These are phyloP conservation scores for Diprion similis DNA, from an alignment of 1,140 invertebrate genomes.

Conservation along the genomic window DNA sequence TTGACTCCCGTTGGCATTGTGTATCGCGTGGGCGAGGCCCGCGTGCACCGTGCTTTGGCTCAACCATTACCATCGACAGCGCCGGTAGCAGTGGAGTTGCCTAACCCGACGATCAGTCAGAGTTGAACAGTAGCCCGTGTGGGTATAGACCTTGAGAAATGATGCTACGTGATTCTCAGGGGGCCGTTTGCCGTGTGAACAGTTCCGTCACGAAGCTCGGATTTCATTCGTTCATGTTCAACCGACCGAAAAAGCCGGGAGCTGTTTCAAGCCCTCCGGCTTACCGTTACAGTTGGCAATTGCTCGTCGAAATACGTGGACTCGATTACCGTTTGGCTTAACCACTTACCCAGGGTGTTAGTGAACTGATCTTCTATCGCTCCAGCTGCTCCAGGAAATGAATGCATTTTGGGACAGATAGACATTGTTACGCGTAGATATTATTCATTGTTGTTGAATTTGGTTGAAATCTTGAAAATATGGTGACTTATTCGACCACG, in stretches of 20 bases:
- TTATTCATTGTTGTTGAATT: neutral
- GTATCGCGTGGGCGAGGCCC: conserved; percentile 3
- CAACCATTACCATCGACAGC: neutral
- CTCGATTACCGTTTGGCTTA: neutral
- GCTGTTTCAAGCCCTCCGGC: no score
- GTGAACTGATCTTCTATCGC: conserved; percentile 53
- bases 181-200: neutral
- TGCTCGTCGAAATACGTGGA: no score
- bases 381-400: conserved; percentile 49
- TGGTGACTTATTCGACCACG: no score
- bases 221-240: neutral
- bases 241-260: neutral
- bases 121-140: neutral
- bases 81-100: neutral
- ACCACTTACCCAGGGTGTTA: conserved; percentile 56
- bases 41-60: neutral
- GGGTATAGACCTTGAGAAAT: neutral
- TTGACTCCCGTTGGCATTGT: neutral
- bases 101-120: neutral
- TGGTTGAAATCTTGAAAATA: no score
- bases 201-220: neutral
- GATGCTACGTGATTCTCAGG: neutral
- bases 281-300: no score
- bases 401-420: conserved; percentile 43
- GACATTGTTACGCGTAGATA: neutral